Percentiles rank a stretch among this genome's conserved stretches.
Evolutionary conservation across 35 echinoderm and acorn worm genomes (phyloP).

Genomic region (Eucidaris tribuloides): DNA sequence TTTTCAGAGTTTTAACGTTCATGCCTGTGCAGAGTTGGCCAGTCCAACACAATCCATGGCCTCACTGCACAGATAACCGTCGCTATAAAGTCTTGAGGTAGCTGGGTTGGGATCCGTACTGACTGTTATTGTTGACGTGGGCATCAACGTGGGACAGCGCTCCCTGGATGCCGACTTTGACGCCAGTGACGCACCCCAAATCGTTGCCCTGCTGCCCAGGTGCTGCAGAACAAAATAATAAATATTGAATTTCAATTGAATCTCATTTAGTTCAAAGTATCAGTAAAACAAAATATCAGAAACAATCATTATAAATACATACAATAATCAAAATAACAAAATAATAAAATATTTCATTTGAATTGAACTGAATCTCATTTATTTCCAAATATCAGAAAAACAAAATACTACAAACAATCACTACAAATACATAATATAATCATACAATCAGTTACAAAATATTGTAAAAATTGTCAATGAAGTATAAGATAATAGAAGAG

Average conservation of each 20-base stretch:
- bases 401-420: not conserved
- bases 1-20: too few relatives aligned
- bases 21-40: too few relatives aligned
- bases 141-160: slow-evolving; percentile 34
- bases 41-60: too few relatives aligned
- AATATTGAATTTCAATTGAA: not conserved
- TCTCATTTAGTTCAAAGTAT: not conserved
- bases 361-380: not conserved
- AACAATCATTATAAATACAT: not conserved
- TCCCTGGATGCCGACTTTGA: slow-evolving; percentile 37
- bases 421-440: too few relatives aligned
- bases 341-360: not conserved
- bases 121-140: slow-evolving; percentile 1
- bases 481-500: too few relatives aligned
- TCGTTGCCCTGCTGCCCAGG: slow-evolving; percentile 28
- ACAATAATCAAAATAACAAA: not conserved
- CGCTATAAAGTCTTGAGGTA: slow-evolving; percentile 72
- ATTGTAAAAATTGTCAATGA: too few relatives aligned
- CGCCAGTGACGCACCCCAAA: slow-evolving; percentile 27
- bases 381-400: not conserved
- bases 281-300: not conserved
- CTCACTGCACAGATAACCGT: slow-evolving; percentile 3
- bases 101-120: slow-evolving; percentile 24
- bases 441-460: too few relatives aligned
- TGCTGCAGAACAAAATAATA: not conserved